Conservation (phyloP, 1,140 invertebrate genomes). For the Drepana arcuata region DNA sequence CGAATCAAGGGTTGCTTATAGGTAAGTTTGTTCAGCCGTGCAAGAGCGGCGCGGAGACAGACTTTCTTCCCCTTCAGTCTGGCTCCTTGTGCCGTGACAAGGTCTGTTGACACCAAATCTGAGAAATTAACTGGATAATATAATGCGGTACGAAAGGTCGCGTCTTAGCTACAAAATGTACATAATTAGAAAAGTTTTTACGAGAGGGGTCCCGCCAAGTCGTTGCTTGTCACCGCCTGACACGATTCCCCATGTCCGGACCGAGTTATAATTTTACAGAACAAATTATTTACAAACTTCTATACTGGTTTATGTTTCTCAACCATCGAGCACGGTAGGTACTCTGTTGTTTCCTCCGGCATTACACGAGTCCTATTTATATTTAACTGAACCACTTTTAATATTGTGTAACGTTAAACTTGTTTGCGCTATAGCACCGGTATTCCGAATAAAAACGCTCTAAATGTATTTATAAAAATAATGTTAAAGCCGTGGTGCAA, state of each 20-base stretch:
- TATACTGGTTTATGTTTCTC: slow-evolving; percentile 30
- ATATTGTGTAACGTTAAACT: too few species aligned
- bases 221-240: slow-evolving; percentile 58
- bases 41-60: too few species aligned
- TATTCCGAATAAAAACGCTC: neutral
- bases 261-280: slow-evolving; percentile 55
- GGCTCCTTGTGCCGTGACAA: too few species aligned
- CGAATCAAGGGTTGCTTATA: neutral
- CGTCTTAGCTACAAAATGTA: slow-evolving; percentile 66
- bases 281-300: slow-evolving; percentile 59
- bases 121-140: slow-evolving; percentile 57
- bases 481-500: too few species aligned
- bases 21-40: neutral
- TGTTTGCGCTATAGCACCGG: too few species aligned
- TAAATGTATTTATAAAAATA: neutral
- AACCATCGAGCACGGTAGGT: too few species aligned
- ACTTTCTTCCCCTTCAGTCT: too few species aligned
- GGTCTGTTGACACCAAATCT: slow-evolving; percentile 22
- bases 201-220: slow-evolving; percentile 43
- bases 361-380: too few species aligned
- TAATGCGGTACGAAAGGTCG: slow-evolving; percentile 43
- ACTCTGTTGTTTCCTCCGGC: too few species aligned
- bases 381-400: too few species aligned
- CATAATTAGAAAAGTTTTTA: slow-evolving; percentile 71
- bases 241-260: slow-evolving; percentile 56